These are phyloP conservation scores for Tinea pellionella DNA, from an alignment of 2,888 invertebrate species.

Conservation along the genomic window DNA sequence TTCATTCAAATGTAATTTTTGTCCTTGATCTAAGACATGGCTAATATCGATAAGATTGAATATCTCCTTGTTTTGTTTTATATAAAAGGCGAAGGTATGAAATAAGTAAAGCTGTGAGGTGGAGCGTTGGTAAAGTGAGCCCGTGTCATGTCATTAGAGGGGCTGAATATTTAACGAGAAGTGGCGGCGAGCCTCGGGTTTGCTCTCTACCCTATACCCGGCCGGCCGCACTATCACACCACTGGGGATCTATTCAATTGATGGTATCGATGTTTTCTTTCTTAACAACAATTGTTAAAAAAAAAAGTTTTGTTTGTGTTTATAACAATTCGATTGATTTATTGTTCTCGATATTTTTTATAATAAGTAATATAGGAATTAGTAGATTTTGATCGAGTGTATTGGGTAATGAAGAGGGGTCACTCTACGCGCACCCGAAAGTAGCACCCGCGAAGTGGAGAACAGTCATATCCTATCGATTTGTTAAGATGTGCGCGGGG, in stretches of 20 bases:
- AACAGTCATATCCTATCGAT: constrained; percentile 72
- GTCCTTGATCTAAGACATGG: neutral
- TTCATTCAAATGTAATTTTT: too few relatives aligned
- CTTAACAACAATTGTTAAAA: neutral
- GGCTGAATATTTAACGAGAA: constrained; percentile 60
- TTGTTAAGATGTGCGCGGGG: constrained; percentile 63
- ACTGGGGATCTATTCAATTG: constrained; percentile 25
- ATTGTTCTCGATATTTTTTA: too few relatives aligned
- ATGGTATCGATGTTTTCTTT: neutral
- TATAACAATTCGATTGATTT: constrained; percentile 52
- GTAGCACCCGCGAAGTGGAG: constrained; percentile 64
- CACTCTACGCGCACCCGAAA: constrained; percentile 62
- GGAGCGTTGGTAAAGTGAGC: constrained; percentile 28
- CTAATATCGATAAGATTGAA: neutral
- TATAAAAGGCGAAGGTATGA: neutral
- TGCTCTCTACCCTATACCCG: constrained; percentile 16
- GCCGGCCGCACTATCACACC: constrained; percentile 18
- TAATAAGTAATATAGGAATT: too few relatives aligned
- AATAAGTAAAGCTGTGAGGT: neutral
- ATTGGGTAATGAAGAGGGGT: constrained; percentile 41
- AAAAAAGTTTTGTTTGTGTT: neutral
- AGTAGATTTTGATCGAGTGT: too few relatives aligned
- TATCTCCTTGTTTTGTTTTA: neutral
- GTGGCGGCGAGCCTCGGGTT: constrained; percentile 40
- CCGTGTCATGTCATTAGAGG: constrained; percentile 58